These are phyloP conservation scores for Sesamia nonagrioides DNA, from an alignment of 1,140 invertebrate species.

Conservation along the genomic window DNA sequence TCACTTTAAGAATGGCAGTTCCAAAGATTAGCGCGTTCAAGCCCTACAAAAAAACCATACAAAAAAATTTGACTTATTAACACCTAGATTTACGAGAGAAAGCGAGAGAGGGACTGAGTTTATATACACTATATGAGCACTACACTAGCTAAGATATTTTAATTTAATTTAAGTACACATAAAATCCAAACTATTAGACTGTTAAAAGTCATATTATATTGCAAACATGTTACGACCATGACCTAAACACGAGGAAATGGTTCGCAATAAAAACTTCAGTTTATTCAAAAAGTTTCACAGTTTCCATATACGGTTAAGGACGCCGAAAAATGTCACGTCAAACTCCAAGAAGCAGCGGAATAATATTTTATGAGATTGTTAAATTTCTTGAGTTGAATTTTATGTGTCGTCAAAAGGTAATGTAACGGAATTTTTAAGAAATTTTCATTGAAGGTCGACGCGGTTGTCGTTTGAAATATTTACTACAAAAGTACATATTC, in stretches of 20 bases:
- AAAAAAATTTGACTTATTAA: too few relatives aligned
- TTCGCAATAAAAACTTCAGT: neutral
- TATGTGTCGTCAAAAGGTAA: conserved; percentile 23
- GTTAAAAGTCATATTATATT: neutral
- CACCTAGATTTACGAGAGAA: too few relatives aligned
- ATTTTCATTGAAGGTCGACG: conserved; percentile 5
- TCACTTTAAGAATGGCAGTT: too few relatives aligned
- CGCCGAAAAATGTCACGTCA: conserved; percentile 21
- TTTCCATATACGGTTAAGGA: neutral
- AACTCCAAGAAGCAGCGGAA: conserved; percentile 11
- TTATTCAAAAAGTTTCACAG: neutral
- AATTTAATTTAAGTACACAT: too few relatives aligned
- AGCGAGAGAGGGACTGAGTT: too few relatives aligned
- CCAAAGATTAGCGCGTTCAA: too few relatives aligned
- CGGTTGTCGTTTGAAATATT: neutral
- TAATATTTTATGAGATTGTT: conserved; percentile 38
- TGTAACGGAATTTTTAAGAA: conserved; percentile 5
- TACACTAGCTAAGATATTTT: too few relatives aligned
- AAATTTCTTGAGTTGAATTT: conserved; percentile 31
- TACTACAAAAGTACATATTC: too few relatives aligned
- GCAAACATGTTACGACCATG: neutral
- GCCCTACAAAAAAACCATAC: too few relatives aligned
- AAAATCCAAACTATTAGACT: too few relatives aligned
- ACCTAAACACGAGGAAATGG: neutral
- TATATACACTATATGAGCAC: too few relatives aligned